Conservation (phyloP, 2,888 invertebrate genomes). For the Salpingus planirostris region DNA sequence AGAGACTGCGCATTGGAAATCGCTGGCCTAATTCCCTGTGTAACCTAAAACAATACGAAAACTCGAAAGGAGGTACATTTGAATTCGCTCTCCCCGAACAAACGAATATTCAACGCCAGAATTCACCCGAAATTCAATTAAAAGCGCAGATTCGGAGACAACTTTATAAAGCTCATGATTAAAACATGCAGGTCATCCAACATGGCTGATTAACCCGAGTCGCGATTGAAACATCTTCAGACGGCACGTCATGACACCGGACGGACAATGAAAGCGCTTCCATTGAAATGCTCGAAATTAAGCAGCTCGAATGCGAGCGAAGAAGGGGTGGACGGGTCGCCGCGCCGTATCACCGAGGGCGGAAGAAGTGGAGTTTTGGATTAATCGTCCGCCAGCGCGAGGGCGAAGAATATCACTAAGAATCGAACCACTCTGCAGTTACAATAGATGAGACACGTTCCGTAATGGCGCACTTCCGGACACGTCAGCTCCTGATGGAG, state of each 20-base stretch:
- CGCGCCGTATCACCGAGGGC: too few relatives aligned
- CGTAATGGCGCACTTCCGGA: constrained; percentile 39
- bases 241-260: too few relatives aligned
- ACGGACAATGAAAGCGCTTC: too few relatives aligned
- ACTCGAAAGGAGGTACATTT: constrained; percentile 18
- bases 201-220: constrained; percentile 8
- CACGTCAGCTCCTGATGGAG: constrained; percentile 35
- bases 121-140: constrained; percentile 31
- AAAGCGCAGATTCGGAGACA: constrained; percentile 25
- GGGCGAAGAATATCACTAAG: constrained; percentile 8
- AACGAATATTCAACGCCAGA: constrained; percentile 27
- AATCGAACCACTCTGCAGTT: constrained; percentile 18
- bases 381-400: constrained; percentile 6
- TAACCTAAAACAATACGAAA: constrained; percentile 19
- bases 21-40: too few relatives aligned
- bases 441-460: constrained; percentile 37
- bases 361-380: constrained; percentile 11
- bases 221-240: too few relatives aligned
- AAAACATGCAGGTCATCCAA: constrained; percentile 25
- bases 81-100: constrained; percentile 22
- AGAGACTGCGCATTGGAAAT: not conserved
- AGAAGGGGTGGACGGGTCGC: too few relatives aligned
- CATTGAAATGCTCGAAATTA: too few relatives aligned
- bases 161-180: constrained; percentile 36
- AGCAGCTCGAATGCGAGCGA: too few relatives aligned